phyloP scores from a whole-genome alignment of 37 sponge, comb jelly and placozoan species.

The Halichondria panicea region DNA sequence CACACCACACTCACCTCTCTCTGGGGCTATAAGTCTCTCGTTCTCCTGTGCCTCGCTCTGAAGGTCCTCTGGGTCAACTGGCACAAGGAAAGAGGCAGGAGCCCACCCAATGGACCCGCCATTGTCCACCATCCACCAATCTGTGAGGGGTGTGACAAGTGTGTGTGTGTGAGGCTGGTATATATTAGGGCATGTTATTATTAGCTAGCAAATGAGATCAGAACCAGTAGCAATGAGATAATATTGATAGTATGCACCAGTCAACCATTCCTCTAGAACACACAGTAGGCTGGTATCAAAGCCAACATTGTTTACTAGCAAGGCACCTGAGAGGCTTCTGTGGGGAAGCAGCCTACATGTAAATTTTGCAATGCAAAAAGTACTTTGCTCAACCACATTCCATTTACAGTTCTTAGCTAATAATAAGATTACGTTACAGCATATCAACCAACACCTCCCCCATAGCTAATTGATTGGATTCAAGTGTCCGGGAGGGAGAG shows the following conservation, averaged over 20 bases:
- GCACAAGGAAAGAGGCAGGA: constrained; percentile 45
- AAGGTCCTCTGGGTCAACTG: constrained; percentile 19
- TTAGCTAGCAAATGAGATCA: neutral
- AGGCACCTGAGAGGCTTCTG: neutral
- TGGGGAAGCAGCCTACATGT: no score
- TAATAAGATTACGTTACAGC: no score
- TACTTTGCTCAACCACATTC: no score
- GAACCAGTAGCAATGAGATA: no score
- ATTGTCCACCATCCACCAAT: constrained; percentile 47
- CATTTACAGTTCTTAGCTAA: no score
- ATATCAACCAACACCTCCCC: no score
- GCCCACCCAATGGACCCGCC: constrained; percentile 39
- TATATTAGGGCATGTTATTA: neutral
- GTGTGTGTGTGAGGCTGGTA: neutral
- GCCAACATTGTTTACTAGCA: neutral
- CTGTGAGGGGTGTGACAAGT: neutral
- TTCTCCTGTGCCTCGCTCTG: constrained; percentile 35
- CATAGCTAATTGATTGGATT: no score
- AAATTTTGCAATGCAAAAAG: no score
- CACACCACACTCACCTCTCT: constrained; percentile 28
- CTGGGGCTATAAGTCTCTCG: constrained; percentile 20
- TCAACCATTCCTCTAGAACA: no score
- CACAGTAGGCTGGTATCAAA: neutral
- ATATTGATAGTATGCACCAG: no score
- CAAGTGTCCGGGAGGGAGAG: no score